phyloP scores from a whole-genome alignment of 2,113 vertebrate species.

The Thermophis baileyi region DNA sequence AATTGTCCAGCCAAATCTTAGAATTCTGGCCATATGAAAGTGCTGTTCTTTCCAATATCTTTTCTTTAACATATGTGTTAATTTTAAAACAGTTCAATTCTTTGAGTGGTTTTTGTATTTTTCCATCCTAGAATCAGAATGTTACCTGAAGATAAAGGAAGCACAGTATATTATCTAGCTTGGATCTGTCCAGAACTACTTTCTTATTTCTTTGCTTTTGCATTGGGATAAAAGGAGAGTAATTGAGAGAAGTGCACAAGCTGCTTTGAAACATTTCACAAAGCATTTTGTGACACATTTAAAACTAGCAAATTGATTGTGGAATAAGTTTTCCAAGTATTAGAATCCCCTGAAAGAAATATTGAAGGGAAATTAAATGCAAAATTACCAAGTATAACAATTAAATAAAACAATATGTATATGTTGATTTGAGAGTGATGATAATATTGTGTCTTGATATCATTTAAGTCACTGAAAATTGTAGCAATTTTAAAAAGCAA shows the following conservation, averaged over 20 bases:
- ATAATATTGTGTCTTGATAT: background rate
- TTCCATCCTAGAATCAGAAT: background rate
- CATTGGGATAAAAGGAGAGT: background rate
- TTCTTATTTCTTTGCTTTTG: background rate
- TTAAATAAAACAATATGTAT: background rate
- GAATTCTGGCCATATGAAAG: background rate
- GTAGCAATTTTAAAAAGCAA: background rate
- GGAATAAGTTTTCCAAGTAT: background rate
- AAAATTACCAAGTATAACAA: background rate
- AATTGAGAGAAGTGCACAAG: background rate
- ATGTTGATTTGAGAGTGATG: background rate
- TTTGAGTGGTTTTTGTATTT: background rate
- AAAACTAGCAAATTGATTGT: background rate
- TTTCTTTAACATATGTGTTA: background rate
- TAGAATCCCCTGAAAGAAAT: background rate
- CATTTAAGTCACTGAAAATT: background rate
- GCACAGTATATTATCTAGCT: background rate
- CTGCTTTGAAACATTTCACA: background rate
- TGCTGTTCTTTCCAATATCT: background rate
- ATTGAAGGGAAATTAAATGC: background rate
- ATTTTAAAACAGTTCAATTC: background rate
- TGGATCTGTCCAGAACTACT: background rate
- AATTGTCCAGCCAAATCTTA: background rate
- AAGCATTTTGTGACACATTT: background rate
- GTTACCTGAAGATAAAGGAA: background rate